A percentile compares a stretch with the other conserved stretches of the same genome.
These are phyloP conservation scores for Buteo buteo DNA, from an alignment of 2,113 vertebrate genomes.

Conservation along the genomic window DNA sequence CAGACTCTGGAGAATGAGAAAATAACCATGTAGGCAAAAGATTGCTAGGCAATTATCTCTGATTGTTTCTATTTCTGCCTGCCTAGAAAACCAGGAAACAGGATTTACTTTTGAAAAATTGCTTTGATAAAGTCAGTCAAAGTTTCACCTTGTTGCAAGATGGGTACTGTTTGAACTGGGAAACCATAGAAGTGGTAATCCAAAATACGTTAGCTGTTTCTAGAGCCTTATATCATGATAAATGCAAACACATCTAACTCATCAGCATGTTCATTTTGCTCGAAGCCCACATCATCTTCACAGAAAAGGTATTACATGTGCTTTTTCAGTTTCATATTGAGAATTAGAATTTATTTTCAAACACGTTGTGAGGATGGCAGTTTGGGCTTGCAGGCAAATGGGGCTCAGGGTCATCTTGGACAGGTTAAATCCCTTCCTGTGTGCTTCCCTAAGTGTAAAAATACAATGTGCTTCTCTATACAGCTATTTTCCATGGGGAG, in stretches of 20 bases:
- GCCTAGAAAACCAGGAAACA: neutral
- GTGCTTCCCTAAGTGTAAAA: rapidly evolving
- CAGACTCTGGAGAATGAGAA: constrained; percentile 13
- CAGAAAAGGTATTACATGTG: rapidly evolving
- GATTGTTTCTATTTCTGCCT: constrained; percentile 8
- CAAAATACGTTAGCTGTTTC: neutral
- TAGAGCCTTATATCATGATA: neutral
- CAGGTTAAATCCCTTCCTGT: rapidly evolving
- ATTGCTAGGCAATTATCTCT: constrained; percentile 10
- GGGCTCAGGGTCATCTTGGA: rapidly evolving
- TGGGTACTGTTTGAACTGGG: neutral
- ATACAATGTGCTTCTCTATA: rapidly evolving
- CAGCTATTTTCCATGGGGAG: rapidly evolving
- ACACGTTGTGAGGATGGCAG: rapidly evolving
- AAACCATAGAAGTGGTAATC: neutral
- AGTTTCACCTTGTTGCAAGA: neutral
- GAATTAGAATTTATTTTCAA: no score
- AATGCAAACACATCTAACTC: neutral
- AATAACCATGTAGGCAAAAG: neutral
- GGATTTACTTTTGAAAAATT: constrained; percentile 21
- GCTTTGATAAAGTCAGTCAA: neutral
- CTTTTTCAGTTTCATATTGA: rapidly evolving
- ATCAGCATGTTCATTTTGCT: rapidly evolving
- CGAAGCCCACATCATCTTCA: rapidly evolving
- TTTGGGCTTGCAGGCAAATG: rapidly evolving